phyloP scores from a whole-genome alignment of 2,797 vertebrate genomes.

The Gambelia wislizenii region DNA sequence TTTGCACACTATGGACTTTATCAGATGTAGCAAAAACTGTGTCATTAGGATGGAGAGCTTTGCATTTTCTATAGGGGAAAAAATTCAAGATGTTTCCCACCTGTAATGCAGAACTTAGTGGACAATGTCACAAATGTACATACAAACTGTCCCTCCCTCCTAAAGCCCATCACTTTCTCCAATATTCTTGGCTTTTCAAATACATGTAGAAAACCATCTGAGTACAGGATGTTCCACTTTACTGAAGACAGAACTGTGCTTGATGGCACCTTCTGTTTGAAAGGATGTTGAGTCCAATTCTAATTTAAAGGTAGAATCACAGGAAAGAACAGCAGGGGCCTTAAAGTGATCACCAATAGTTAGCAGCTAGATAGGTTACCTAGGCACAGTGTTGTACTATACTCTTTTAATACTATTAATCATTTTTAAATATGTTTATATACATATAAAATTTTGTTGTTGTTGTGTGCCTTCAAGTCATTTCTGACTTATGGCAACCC shows the following conservation, averaged over 20 bases:
- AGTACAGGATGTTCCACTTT: constrained; percentile 11
- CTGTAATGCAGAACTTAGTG: constrained; percentile 38
- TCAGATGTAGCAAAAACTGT: too few relatives aligned
- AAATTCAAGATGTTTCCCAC: constrained; percentile 52
- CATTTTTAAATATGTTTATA: background rate
- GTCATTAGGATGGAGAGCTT: too few relatives aligned
- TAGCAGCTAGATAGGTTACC: too few relatives aligned
- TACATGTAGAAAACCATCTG: constrained; percentile 48
- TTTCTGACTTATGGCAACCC: too few relatives aligned
- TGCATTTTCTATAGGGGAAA: constrained; percentile 26
- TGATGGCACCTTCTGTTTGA: background rate
- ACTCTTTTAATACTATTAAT: background rate
- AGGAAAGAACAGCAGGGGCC: background rate
- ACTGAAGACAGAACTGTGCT: background rate
- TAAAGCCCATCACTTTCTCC: constrained; percentile 47
- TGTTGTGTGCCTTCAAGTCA: too few relatives aligned
- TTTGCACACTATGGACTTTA: background rate
- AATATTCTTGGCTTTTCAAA: constrained; percentile 51
- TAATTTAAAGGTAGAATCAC: background rate
- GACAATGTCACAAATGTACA: background rate
- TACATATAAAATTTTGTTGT: background rate
- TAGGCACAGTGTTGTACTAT: background rate
- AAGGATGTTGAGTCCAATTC: background rate
- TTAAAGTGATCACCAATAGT: background rate
- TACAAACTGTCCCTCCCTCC: constrained; percentile 43